Evolutionary conservation across 2,888 invertebrate genomes (phyloP).

Genomic region (Quadroppia sp.): DNA sequence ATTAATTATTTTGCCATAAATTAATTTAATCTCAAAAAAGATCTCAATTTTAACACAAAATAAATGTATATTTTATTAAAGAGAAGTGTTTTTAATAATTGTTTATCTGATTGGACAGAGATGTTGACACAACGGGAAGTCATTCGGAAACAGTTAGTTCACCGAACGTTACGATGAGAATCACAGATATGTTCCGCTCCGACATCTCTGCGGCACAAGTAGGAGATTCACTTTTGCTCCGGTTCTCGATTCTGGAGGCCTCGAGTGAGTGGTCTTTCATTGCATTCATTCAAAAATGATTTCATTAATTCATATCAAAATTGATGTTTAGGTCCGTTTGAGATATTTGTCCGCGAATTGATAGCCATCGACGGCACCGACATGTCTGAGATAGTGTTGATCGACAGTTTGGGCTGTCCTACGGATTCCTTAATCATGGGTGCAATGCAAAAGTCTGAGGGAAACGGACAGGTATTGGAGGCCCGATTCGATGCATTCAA

Average conservation of each 20-base stretch:
- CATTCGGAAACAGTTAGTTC: constrained; percentile 88
- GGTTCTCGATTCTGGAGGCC: constrained; percentile 85
- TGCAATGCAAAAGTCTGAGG: constrained; percentile 71
- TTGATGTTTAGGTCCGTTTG: constrained; percentile 64
- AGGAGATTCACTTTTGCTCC: constrained; percentile 82
- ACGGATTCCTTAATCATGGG: constrained; percentile 93
- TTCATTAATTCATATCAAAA: no score
- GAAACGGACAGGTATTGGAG: constrained; percentile 64
- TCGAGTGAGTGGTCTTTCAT: constrained; percentile 60
- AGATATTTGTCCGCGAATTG: constrained; percentile 88
- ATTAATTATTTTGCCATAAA: no score
- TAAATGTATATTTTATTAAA: no score
- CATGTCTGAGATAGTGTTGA: constrained; percentile 83
- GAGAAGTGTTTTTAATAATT: no score
- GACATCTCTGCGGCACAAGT: constrained; percentile 83
- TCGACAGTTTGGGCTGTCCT: constrained; percentile 88
- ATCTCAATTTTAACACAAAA: no score
- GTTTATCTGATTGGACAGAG: constrained; percentile 51
- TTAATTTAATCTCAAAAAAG: no score
- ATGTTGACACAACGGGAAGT: constrained; percentile 63
- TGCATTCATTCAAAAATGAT: background rate
- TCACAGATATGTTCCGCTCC: constrained; percentile 69
- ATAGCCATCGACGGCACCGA: constrained; percentile 92
- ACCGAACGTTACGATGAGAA: constrained; percentile 82
- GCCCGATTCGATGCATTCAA: constrained; percentile 94